These are phyloP conservation scores for Thalassaphorura encarpata DNA, from an alignment of 1,140 invertebrate species.

Conservation along the genomic window DNA sequence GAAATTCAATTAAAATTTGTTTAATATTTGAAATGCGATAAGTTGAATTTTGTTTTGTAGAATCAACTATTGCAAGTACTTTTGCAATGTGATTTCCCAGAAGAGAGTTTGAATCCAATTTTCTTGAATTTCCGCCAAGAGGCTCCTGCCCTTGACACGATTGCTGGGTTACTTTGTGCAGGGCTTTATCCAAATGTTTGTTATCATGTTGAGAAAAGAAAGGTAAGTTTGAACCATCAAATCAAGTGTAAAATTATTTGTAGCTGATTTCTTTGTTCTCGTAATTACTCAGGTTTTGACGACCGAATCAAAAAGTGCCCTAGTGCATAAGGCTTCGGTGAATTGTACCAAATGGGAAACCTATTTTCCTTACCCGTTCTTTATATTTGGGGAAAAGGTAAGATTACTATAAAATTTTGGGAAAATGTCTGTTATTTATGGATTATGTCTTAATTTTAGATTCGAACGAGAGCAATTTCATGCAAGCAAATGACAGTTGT, in stretches of 20 bases:
- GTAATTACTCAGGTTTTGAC: slow-evolving; percentile 64
- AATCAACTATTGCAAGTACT: slow-evolving; percentile 79
- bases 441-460: slow-evolving; percentile 45
- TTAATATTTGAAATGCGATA: slow-evolving; percentile 1
- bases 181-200: slow-evolving; percentile 96
- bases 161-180: slow-evolving; percentile 74
- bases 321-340: slow-evolving; percentile 94
- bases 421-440: no score
- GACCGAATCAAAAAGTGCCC: slow-evolving; percentile 82
- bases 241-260: slow-evolving; percentile 4
- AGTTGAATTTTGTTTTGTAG: slow-evolving; percentile 36
- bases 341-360: slow-evolving; percentile 80
- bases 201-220: slow-evolving; percentile 87
- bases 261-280: neutral
- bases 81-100: slow-evolving; percentile 72
- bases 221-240: slow-evolving; percentile 42
- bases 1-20: neutral
- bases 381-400: slow-evolving; percentile 95
- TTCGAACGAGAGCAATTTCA: slow-evolving; percentile 87
- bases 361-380: slow-evolving; percentile 85
- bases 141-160: slow-evolving; percentile 70
- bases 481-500: slow-evolving; percentile 98
- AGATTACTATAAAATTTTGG: neutral
- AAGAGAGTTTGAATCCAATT: slow-evolving; percentile 64
- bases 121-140: slow-evolving; percentile 59